Conservation (phyloP, 1,140 invertebrate genomes). For the Nebria ingens region DNA sequence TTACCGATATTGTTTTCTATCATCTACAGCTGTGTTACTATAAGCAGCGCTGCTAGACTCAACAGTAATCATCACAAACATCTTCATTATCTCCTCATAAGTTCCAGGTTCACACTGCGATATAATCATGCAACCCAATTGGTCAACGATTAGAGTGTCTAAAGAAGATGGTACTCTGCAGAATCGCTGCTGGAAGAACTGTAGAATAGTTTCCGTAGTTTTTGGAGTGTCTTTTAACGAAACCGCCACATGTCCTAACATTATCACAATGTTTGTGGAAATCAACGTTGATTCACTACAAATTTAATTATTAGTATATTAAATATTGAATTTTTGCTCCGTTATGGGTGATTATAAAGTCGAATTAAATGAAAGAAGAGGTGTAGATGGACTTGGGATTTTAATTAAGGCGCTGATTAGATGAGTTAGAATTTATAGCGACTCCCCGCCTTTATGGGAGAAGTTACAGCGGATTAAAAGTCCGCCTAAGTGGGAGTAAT, state of each 20-base stretch:
- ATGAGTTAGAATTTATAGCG: too few relatives aligned
- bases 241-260: conserved; percentile 94
- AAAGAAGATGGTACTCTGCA: conserved; percentile 79
- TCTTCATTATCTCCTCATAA: conserved; percentile 93
- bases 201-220: conserved; percentile 87
- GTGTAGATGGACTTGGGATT: too few relatives aligned
- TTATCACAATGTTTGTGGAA: conserved; percentile 92
- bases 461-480: too few relatives aligned
- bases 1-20: conserved; percentile 64
- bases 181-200: conserved; percentile 95
- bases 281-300: conserved; percentile 78
- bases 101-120: conserved; percentile 74
- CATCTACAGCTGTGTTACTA: conserved; percentile 45
- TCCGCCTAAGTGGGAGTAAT: too few relatives aligned
- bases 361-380: too few relatives aligned
- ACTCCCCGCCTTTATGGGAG: too few relatives aligned
- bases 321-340: too few relatives aligned
- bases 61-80: conserved; percentile 92
- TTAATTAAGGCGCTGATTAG: too few relatives aligned
- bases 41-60: conserved; percentile 88
- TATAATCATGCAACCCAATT: conserved; percentile 94
- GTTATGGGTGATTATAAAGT: too few relatives aligned
- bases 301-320: too few relatives aligned
- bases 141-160: conserved; percentile 92
- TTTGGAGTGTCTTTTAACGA: conserved; percentile 85